phyloP scores from a whole-genome alignment of 1,140 invertebrate species.

The Diorhabda elongata region DNA sequence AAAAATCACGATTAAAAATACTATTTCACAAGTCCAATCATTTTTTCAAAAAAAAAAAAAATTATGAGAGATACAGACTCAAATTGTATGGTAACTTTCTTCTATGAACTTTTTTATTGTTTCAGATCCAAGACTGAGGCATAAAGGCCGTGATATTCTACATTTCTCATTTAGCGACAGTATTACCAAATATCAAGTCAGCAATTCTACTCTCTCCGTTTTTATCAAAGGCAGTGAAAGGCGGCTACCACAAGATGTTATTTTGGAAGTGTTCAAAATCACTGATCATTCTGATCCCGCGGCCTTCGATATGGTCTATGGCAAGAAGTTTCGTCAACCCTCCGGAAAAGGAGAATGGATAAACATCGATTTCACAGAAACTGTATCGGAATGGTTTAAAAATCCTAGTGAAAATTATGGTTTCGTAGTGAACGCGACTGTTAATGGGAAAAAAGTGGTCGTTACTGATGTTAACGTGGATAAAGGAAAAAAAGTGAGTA shows the following conservation, averaged over 20 bases:
- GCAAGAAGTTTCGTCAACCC: slow-evolving; percentile 36
- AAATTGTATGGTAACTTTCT: too few relatives aligned
- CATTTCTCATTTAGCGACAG: slow-evolving; percentile 53
- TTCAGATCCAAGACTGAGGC: slow-evolving; percentile 48
- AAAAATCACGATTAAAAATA: too few relatives aligned
- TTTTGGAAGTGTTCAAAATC: slow-evolving; percentile 42
- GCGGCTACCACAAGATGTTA: slow-evolving; percentile 28
- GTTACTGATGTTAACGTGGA: slow-evolving; percentile 36
- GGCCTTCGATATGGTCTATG: slow-evolving; percentile 28
- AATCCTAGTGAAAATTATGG: slow-evolving; percentile 68
- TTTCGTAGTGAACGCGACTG: slow-evolving; percentile 64
- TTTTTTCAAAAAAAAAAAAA: too few relatives aligned
- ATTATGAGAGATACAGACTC: too few relatives aligned
- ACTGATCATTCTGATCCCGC: slow-evolving; percentile 34
- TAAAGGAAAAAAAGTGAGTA: slow-evolving; percentile 32
- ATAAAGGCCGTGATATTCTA: slow-evolving; percentile 47
- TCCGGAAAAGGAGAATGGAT: slow-evolving; percentile 62
- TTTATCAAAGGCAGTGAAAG: slow-evolving; percentile 45
- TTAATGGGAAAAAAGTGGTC: slow-evolving; percentile 44
- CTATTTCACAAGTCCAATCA: too few relatives aligned
- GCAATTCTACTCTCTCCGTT: slow-evolving; percentile 50
- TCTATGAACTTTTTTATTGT: slow-evolving; percentile 18
- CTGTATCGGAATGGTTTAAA: slow-evolving; percentile 71
- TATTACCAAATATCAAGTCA: slow-evolving; percentile 48
- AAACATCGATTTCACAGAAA: slow-evolving; percentile 68